Evolutionary conservation across 92 coral and sea anemone species (phyloP), one percentile per base, ranked within the genome.

Genomic region (Umimayanthus chanpuru): DNA sequence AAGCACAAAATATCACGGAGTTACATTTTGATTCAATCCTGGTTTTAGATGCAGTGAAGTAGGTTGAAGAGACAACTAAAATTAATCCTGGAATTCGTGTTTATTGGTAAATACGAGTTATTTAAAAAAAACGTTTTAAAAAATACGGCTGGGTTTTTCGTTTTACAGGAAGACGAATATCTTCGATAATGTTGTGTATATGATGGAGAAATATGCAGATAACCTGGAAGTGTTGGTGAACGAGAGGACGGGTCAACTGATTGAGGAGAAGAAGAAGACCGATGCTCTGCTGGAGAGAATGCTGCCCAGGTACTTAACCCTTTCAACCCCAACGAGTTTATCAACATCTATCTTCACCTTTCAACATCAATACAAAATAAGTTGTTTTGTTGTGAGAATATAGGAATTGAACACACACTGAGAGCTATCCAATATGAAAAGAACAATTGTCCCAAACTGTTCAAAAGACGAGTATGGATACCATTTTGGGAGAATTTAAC

Each of bases 171-270:
- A 94, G 87, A 97, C 99, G 29, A 97, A 97, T 94, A 97, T 97
- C 73, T 93, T 97, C 25, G 99, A 97, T 90, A 97, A 97, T 70
- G 94, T 97, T 88, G 94, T 96, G 72, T 97, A 97, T 85, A 97
- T 95, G 99, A 97, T 97, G 99, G 99, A 97, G 89, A 97, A 97
- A 83, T 97, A 97, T 84, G 95, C 99, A 2, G 99, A 97, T 77
- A 97, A 96, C 71, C 87, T 97, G 25, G 99, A 97, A 77, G 99
- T 92, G 70, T 87, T 97, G 75, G 99, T 97, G 49, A 94, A 92
- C 85, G 99, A 97, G 83, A 92, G 98, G 72, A 97, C 99, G 6
- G 99, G 98, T 9, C 98, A 95, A 58, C 89, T 97, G 72, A 89
- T 94, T 79, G 99, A 97, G 41, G 99, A 97, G 86, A 97, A 97